Evolutionary conservation across 2,888 invertebrate genomes (phyloP).

Genomic region (Thereva nobilitata): DNA sequence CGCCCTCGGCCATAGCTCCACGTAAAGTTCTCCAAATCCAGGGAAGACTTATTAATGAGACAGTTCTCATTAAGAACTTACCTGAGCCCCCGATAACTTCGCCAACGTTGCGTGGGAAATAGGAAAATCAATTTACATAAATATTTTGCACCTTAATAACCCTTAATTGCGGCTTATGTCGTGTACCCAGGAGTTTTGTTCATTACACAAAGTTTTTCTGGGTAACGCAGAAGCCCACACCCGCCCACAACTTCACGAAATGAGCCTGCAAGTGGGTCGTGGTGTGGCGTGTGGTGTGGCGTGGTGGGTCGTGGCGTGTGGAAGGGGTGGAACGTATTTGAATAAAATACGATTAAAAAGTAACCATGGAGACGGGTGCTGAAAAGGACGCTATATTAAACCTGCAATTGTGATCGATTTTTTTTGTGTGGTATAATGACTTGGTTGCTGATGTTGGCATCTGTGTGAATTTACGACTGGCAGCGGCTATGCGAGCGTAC

Average conservation of each 20-base stretch:
- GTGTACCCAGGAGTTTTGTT: slow-evolving; percentile 19
- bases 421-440: background rate
- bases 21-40: background rate
- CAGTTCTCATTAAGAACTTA: slow-evolving; percentile 23
- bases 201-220: slow-evolving; percentile 19
- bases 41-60: slow-evolving; percentile 31
- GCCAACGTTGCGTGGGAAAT: slow-evolving; percentile 5
- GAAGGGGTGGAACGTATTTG: background rate
- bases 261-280: background rate
- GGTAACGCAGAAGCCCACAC: background rate
- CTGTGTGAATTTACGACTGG: too few species aligned
- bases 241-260: slow-evolving; percentile 10
- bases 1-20: background rate
- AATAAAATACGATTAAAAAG: slow-evolving; percentile 25
- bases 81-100: background rate
- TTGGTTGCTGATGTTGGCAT: background rate
- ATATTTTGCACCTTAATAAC: slow-evolving; percentile 36
- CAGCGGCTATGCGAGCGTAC: too few species aligned
- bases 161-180: slow-evolving; percentile 34
- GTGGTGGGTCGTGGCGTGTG: background rate
- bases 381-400: slow-evolving; percentile 13
- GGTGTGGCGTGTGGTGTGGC: too few species aligned
- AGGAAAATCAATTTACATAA: slow-evolving; percentile 36
- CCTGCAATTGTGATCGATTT: slow-evolving; percentile 27
- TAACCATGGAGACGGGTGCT: slow-evolving; percentile 25